Conservation (phyloP, 1,140 invertebrate species). For the Plectus sambesii region DNA sequence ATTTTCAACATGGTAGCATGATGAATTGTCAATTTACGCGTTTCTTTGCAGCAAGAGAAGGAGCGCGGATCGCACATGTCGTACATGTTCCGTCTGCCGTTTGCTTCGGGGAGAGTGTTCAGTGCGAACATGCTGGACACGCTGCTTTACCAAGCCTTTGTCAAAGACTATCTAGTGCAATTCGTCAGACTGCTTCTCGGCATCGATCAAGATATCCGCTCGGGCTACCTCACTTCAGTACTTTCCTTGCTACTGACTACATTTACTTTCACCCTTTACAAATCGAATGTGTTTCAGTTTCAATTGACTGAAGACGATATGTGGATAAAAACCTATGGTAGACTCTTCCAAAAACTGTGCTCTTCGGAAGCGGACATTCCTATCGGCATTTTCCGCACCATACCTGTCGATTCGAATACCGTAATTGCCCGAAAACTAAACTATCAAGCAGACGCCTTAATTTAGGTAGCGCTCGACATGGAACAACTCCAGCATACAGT, state of each 20-base stretch:
- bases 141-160: conserved; percentile 71
- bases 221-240: conserved; percentile 89
- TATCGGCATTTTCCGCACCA: conserved; percentile 90
- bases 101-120: conserved; percentile 92
- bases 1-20: no score
- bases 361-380: conserved; percentile 97
- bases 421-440: conserved; percentile 57
- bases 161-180: conserved; percentile 95
- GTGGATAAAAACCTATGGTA: conserved; percentile 93
- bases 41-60: conserved; percentile 71
- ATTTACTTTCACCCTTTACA: conserved; percentile 1
- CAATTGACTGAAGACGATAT: conserved; percentile 87
- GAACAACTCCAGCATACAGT: conserved; percentile 13
- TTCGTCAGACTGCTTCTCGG: conserved; percentile 84
- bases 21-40: no score
- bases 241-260: conserved; percentile 5
- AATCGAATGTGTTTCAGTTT: conserved; percentile 56
- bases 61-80: conserved; percentile 92
- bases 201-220: conserved; percentile 90
- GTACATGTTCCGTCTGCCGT: conserved; percentile 97
- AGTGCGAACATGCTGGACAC: conserved; percentile 61
- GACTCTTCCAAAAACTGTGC: conserved; percentile 91
- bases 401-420: conserved; percentile 49
- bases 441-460: no score
- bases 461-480: conserved; percentile 17